Evolutionary conservation across 1,140 invertebrate species (phyloP), one percentile per base, ranked within the genome.

Genomic region (Drosophila sp.): DNA sequence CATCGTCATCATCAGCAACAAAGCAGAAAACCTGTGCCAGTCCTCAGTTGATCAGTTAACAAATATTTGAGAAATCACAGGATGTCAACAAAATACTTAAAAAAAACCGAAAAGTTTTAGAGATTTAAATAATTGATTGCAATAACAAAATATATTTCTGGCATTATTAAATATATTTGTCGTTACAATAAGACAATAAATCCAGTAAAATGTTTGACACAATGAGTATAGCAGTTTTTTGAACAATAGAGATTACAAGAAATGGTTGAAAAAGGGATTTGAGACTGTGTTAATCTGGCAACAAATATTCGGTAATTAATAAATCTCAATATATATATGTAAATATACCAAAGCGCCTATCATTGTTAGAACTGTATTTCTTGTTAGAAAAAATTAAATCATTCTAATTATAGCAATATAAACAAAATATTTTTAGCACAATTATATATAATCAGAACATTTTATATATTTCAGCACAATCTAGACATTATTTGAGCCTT

Each of bases 21-120:
- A n/a, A 63, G 62, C 53, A 46, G 40, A 7, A 63, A 70, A 71
- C 64, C 67, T 71, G 50, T 54, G 61, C 25, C 61, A 50, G 61
- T 4, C 32, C 61, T 43, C 14, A 32, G 53, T 58, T 72, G 45
- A 66, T 58, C 69, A 53, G 57, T 53, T 53, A 29, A 38, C 14
- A 67, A 67, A 67, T 43, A 51, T 38, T 61, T 7, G 32, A 25
- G 16, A 8, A 67, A 66, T 11, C 16, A 14, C 13, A 67, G 64
- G 32, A 50, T 27, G 34, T 50, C 38, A 61, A 51, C 21, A 58
- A 25, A 36, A 53, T 5, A 53, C 8, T 48, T 61, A 2, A 34
- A 27, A 11, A 14, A 50, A 62, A 50, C 2, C 32, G 11, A 18
- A 48, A 0, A 61, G 25, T 34, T 34, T 18, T 3, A n/a, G 18